phyloP scores from a whole-genome alignment of 2,888 invertebrate species.

The Drosophila seclusa region DNA sequence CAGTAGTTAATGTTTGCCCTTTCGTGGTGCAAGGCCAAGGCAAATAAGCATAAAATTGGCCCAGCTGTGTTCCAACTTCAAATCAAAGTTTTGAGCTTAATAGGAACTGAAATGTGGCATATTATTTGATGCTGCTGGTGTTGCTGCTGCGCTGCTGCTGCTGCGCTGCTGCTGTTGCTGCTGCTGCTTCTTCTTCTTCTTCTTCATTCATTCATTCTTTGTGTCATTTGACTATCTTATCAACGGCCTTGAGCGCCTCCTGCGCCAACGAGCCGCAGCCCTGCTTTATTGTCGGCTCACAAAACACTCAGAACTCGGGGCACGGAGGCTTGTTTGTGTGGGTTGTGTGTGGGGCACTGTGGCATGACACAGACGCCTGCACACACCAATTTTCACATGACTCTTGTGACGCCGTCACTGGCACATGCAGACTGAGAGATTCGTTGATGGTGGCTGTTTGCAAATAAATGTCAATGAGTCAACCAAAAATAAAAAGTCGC shows the following conservation, averaged over 20 bases:
- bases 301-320: conserved; percentile 31
- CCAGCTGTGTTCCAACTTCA: conserved; percentile 10
- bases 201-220: conserved; percentile 16
- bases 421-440: conserved; percentile 7
- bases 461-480: conserved; percentile 67
- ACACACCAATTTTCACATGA: conserved; percentile 45
- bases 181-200: background rate
- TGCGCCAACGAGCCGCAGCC: conserved; percentile 23
- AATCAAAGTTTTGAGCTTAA: conserved; percentile 16
- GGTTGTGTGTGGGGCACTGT: conserved; percentile 1
- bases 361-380: conserved; percentile 38
- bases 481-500: conserved; percentile 46
- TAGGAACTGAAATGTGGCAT: conserved; percentile 41
- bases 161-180: conserved; percentile 12
- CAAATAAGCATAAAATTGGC: conserved; percentile 18
- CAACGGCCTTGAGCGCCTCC: conserved; percentile 62
- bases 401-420: conserved; percentile 30
- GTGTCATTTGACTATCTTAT: conserved; percentile 52
- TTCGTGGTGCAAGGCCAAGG: conserved; percentile 25
- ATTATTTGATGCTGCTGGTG: conserved; percentile 21
- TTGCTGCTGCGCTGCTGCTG: conserved; percentile 19
- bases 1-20: conserved; percentile 19
- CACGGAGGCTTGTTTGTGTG: background rate
- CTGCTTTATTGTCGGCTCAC: conserved; percentile 31
- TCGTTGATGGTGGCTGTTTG: conserved; percentile 9